Percentiles rank a stretch among this genome's conserved stretches.
Conservation (phyloP, 2,888 invertebrate genomes). For the Glomeris marginata region DNA sequence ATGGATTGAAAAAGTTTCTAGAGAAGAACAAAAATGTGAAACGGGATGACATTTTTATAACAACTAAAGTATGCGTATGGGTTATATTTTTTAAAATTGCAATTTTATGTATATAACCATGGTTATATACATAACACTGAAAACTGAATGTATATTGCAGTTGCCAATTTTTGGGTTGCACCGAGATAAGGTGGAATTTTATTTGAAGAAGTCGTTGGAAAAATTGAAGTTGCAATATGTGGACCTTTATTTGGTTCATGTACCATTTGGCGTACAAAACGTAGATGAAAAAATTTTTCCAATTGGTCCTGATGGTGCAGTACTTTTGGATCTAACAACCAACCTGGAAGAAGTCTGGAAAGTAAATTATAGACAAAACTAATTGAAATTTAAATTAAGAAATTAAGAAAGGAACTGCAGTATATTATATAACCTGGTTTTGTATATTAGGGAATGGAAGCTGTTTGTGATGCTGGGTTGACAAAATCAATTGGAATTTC, state of each 20-base stretch:
- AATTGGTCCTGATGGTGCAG: no score
- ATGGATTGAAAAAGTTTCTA: constrained; percentile 23
- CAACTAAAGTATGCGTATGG: constrained; percentile 26
- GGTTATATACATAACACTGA: no score
- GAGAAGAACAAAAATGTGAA: constrained; percentile 24
- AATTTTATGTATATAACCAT: no score
- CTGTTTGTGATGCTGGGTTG: constrained; percentile 49
- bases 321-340: no score
- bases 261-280: constrained; percentile 46
- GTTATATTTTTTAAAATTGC: no score
- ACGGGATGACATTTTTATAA: constrained; percentile 29
- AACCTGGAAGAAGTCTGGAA: no score
- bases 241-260: constrained; percentile 67
- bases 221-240: constrained; percentile 60
- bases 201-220: constrained; percentile 47
- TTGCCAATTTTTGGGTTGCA: constrained; percentile 2
- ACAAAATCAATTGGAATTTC: constrained; percentile 60
- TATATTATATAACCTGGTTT: no score
- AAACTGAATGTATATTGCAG: no score
- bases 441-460: constrained; percentile 40
- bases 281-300: no score
- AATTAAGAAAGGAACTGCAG: no score
- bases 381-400: no score
- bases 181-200: constrained; percentile 41
- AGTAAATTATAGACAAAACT: no score